A percentile compares a stretch with the other conserved stretches of the same genome.
phyloP scores from a whole-genome alignment of 2,888 invertebrate genomes.

The Sesia bembeciformis region DNA sequence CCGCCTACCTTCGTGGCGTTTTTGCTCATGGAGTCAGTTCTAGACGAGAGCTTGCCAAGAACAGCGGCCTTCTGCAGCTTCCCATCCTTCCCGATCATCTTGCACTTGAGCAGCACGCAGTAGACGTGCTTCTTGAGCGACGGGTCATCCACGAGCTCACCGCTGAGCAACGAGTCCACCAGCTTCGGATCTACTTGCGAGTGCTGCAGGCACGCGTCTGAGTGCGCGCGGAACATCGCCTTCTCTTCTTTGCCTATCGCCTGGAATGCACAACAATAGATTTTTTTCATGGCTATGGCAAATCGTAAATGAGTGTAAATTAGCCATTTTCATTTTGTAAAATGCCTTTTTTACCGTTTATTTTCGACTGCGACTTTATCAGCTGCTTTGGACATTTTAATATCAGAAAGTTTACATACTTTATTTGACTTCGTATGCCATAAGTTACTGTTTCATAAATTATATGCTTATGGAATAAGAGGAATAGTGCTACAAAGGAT shows the following conservation, averaged over 20 bases:
- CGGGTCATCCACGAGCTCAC: conserved; percentile 26
- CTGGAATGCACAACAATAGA: conserved; percentile 15
- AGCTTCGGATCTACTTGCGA: conserved; percentile 30
- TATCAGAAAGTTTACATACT: too few species aligned
- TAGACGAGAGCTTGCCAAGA: conserved; percentile 33
- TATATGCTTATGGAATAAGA: too few species aligned
- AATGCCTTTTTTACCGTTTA: neutral
- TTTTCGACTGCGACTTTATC: neutral
- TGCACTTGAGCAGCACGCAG: conserved; percentile 58
- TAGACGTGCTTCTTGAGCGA: conserved; percentile 46
- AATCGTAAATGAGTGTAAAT: too few species aligned
- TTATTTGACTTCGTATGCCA: too few species aligned
- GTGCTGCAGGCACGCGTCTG: conserved; percentile 39
- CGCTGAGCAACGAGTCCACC: conserved; percentile 37
- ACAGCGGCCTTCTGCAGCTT: conserved; percentile 53
- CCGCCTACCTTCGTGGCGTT: conserved; percentile 43
- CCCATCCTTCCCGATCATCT: conserved; percentile 58
- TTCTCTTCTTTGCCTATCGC: conserved; percentile 49
- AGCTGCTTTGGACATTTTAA: too few species aligned
- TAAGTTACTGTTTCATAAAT: too few species aligned
- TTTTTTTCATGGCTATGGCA: too few species aligned
- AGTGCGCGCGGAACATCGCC: conserved; percentile 61
- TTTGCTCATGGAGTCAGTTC: conserved; percentile 24
- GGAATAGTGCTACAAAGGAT: too few species aligned
- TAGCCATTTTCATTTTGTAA: too few species aligned